Evolutionary conservation across 2,797 vertebrate genomes (phyloP).

Genomic region (Poecilia gillii): DNA sequence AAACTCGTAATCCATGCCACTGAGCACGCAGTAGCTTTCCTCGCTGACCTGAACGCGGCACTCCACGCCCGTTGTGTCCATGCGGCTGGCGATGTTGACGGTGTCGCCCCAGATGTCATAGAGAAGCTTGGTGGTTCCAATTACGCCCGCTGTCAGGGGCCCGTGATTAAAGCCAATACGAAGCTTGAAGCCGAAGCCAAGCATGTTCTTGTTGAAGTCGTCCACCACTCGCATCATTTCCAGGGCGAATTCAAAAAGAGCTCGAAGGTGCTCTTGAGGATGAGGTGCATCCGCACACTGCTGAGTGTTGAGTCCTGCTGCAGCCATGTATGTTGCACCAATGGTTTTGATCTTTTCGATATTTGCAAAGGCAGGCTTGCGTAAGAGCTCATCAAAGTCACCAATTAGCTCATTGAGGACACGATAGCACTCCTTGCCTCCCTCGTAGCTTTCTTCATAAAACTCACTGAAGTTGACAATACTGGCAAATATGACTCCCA

Average conservation of each 20-base stretch:
- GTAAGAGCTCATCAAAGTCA: constrained; percentile 96
- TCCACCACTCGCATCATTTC: constrained; percentile 99
- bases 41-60: constrained; percentile 98
- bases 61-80: constrained; percentile 98
- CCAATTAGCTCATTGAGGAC: constrained; percentile 98
- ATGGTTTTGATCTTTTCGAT: constrained; percentile 99
- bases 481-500: constrained; percentile 96
- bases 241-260: constrained; percentile 96
- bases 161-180: constrained; percentile 97
- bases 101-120: constrained; percentile 99
- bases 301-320: constrained; percentile 90
- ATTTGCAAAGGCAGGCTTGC: constrained; percentile 86
- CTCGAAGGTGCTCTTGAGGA: constrained; percentile 90
- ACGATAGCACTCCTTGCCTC: constrained; percentile 97
- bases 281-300: constrained; percentile 84
- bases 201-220: constrained; percentile 99
- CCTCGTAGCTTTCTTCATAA: constrained; percentile 98
- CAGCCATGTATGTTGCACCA: constrained; percentile 98
- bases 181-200: constrained; percentile 99
- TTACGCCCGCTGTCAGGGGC: constrained; percentile 95
- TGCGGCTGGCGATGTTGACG: constrained; percentile 97
- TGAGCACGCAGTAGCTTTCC: constrained; percentile 94
- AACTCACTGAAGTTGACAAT: constrained; percentile 99
- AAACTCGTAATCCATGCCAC: constrained; percentile 94
- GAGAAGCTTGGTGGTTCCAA: constrained; percentile 97